Evolutionary conservation across 2,888 invertebrate genomes (phyloP), one percentile per base, ranked within the genome.

Genomic region (Amphiduros pacificus): DNA sequence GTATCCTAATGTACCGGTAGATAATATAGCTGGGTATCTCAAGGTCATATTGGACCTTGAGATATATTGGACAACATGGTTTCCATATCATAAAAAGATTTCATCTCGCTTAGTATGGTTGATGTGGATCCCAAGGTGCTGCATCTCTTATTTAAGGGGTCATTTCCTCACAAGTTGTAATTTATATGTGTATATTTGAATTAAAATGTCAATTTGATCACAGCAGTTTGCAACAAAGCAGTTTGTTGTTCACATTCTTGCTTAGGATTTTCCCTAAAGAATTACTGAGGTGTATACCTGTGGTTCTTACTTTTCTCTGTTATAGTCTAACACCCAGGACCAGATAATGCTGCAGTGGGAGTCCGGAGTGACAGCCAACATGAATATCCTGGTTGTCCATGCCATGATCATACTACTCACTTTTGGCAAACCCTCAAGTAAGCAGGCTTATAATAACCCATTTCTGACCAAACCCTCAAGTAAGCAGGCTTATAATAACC

Each of bases 331-430:
- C 73, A 87, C 87, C 64, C 90, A 89, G 75, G 92, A 92, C 78
- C 88, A 90, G 73, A 89, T 92, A 60, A 78, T 89, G 50, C 87
- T 93, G 54, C 88, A 89, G 72, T 93, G 93, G 92, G 85, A 87
- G 24, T 86, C 86, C 55, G 91, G 91, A 0, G 88, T 89, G 72
- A 88, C 89, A 67, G 90, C 90, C 68, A 88, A 89, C 0, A 85
- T 93, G 84, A 91, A 91, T 81, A 89, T 91, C 62, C 83, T 92
- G 14, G 88, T 92, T 0, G 90, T 93, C 14, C 92, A 93, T 74
- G 91, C 93, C 0, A 91, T 92, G 82, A 89, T 93, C 27, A 91
- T 92, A 69, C 83, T 93, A 0, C 81, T 93, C 11, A 91, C 91
- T 0, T 91, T 79, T 68, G 84, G 84, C 32, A 78, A 77, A 44